Conservation (phyloP, 1,140 invertebrate genomes). For the Antheraea mylitta region DNA sequence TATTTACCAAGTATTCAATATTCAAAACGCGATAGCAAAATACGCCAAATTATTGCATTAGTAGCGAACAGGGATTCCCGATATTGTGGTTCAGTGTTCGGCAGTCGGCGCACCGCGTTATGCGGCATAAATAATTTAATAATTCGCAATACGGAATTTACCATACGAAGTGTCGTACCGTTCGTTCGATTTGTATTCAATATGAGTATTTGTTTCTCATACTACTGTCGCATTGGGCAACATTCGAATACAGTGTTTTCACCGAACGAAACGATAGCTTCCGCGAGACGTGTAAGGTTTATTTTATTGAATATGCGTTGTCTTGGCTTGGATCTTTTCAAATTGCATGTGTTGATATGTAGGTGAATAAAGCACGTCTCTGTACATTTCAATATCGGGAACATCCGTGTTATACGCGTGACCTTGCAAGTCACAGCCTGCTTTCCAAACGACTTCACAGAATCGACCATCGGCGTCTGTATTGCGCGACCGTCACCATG, state of each 20-base stretch:
- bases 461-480: constrained; percentile 69
- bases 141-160: constrained; percentile 79
- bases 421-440: constrained; percentile 78
- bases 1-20: constrained; percentile 77
- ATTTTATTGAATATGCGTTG: constrained; percentile 31
- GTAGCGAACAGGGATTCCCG: constrained; percentile 75
- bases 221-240: constrained; percentile 74
- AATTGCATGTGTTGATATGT: constrained; percentile 74
- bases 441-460: constrained; percentile 77
- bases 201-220: constrained; percentile 78
- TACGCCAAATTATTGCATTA: constrained; percentile 79
- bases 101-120: constrained; percentile 62
- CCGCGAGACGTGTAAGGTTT: constrained; percentile 47
- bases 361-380: constrained; percentile 78
- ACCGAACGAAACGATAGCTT: constrained; percentile 56
- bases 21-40: constrained; percentile 77
- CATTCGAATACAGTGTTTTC: constrained; percentile 51
- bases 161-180: constrained; percentile 72
- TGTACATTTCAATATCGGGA: constrained; percentile 78
- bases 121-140: constrained; percentile 79
- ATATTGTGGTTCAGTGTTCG: constrained; percentile 76
- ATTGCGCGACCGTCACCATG: constrained; percentile 61
- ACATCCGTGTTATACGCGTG: constrained; percentile 78
- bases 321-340: constrained; percentile 67
- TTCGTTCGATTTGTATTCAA: constrained; percentile 74